A percentile compares a stretch with the other conserved stretches of the same genome.
Evolutionary conservation across 2,797 vertebrate species (phyloP).

Genomic region (Adrianichthys oophorus): DNA sequence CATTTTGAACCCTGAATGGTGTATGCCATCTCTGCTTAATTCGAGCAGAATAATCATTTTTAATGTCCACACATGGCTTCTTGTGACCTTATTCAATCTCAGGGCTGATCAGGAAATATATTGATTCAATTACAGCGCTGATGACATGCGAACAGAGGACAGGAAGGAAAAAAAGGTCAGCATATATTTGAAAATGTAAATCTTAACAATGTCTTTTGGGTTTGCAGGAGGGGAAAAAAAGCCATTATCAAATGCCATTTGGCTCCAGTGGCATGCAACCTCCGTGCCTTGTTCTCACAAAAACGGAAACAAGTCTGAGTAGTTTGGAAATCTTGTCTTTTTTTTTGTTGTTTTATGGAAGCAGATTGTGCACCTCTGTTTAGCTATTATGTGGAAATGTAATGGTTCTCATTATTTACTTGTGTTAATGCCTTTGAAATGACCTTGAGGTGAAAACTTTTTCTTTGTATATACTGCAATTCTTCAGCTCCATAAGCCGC

Average conservation of each 20-base stretch:
- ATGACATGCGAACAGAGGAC: constrained; percentile 96
- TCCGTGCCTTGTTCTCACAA: constrained; percentile 73
- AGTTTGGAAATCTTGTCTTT: constrained; percentile 66
- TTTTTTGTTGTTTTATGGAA: constrained; percentile 62
- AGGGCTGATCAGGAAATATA: constrained; percentile 99
- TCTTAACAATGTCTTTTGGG: constrained; percentile 98
- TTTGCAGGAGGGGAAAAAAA: constrained; percentile 79
- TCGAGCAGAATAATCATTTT: constrained; percentile 99
- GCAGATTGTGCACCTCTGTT: constrained; percentile 57
- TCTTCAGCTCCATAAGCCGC: constrained; percentile 57
- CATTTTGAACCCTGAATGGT: constrained; percentile 98
- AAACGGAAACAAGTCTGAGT: constrained; percentile 81
- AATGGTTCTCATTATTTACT: constrained; percentile 65
- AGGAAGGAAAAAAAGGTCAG: constrained; percentile 97
- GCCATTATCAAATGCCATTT: constrained; percentile 98
- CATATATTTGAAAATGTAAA: constrained; percentile 99
- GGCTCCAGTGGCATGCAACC: constrained; percentile 85
- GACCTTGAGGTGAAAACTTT: constrained; percentile 74
- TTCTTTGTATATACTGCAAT: constrained; percentile 39
- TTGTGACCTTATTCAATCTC: constrained; percentile 99
- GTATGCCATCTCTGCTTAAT: constrained; percentile 94
- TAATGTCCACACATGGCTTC: constrained; percentile 99
- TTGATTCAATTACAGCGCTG: constrained; percentile 99
- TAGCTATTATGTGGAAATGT: constrained; percentile 57
- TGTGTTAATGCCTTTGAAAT: constrained; percentile 62